Evolutionary conservation across 2,113 vertebrate species (phyloP).

Genomic region (Peromyscus leucopus): DNA sequence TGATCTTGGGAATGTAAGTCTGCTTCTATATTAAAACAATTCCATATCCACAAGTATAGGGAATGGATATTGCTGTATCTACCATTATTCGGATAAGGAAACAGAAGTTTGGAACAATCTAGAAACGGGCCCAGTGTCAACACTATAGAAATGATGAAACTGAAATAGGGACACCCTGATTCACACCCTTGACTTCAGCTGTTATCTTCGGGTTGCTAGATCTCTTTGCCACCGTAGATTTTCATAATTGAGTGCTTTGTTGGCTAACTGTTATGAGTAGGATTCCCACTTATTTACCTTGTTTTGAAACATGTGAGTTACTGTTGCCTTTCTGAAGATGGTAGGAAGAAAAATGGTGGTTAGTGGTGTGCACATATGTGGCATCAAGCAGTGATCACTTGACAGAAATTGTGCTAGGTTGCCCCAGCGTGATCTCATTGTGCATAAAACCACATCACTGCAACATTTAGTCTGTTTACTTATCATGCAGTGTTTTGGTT

Average conservation of each 20-base stretch:
- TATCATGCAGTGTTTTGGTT: background rate
- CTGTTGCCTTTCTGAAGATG: conserved; percentile 19
- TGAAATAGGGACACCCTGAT: background rate
- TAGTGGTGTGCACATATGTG: conserved; percentile 29
- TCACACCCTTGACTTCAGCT: background rate
- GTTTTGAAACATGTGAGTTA: background rate
- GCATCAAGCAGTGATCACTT: background rate
- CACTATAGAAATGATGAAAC: background rate
- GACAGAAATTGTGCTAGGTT: conserved; percentile 17
- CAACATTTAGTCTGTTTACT: conserved; percentile 26
- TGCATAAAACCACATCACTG: conserved; percentile 39
- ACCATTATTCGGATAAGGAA: background rate
- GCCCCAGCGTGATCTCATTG: background rate
- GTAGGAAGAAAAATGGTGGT: conserved; percentile 37
- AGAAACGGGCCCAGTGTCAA: background rate
- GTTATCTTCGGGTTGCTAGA: background rate
- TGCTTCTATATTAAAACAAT: background rate
- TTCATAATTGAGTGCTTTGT: conserved; percentile 12
- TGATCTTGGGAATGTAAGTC: background rate
- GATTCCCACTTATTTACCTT: background rate
- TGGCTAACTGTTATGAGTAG: background rate
- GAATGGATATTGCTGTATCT: background rate
- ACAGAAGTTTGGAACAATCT: background rate
- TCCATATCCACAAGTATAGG: background rate
- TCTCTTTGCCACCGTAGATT: background rate